Evolutionary conservation across 1,140 invertebrate genomes (phyloP), one percentile per base, ranked within the genome.

Genomic region (Penaeus indicus): DNA sequence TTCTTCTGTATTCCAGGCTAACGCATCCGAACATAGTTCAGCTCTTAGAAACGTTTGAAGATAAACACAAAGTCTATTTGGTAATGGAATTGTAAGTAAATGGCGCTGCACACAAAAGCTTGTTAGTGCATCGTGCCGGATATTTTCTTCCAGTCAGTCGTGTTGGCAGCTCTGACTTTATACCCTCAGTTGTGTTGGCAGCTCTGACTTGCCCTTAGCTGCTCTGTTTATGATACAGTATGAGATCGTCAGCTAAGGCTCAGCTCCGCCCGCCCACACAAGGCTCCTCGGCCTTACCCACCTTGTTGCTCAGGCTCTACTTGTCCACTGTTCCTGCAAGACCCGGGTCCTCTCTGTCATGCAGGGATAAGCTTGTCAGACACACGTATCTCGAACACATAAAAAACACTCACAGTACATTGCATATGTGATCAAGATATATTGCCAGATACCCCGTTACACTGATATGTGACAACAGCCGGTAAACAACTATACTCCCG

Each of bases 11-110:
- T 95, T 94, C 47, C 94, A 98, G 99, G 94, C 95, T 99, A 93
- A 98, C 97, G 90, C 99, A 99, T 95, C 97, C 98, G 38, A 99
- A 99, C 93, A 99, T 99, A 92, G 98, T 99, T 86, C 98, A 99
- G 93, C 95, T 99, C 88, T 94, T 99, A 92, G 99, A 99, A 94
- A 99, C 98, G 21, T 99, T 97, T 93, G 98, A 99, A 93, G 99
- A 99, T 92, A 99, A 99, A 93, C 96, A 96, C 91, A 98, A 98
- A 94, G 98, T 99, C 69, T 99, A 99, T 94, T 95, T 99, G 84
- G 96, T 99, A 62, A 99, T 99, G 99, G 98, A 99, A 94, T 93
- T 99, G 96, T 98, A 95, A 96, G 97, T 97, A 91, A 85, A 64
- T 75, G 54, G 21, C 67, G 67, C 78, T 83, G 78, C 67, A 88